Conservation (phyloP, 2,888 invertebrate genomes). For the Ochropacha duplaris region DNA sequence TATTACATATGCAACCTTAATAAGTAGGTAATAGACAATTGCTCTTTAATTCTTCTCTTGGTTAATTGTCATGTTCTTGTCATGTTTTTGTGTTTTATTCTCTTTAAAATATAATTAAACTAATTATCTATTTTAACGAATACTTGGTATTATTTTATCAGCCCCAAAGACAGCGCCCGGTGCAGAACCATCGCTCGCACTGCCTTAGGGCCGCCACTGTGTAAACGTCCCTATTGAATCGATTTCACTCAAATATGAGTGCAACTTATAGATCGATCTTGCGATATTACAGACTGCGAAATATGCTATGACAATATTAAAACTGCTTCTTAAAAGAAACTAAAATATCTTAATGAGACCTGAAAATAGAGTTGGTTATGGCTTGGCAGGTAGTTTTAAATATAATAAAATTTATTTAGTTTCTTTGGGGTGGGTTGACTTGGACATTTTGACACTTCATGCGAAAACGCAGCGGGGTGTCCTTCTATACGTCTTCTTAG, state of each 20-base stretch:
- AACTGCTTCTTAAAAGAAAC: conserved; percentile 1
- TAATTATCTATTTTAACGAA: too few relatives aligned
- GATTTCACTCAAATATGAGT: conserved; percentile 51
- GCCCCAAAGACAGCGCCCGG: too few relatives aligned
- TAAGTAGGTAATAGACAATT: too few relatives aligned
- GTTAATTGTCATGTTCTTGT: too few relatives aligned
- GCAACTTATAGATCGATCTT: conserved; percentile 60
- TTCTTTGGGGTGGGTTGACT: conserved; percentile 61
- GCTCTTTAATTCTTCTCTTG: too few relatives aligned
- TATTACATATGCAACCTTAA: too few relatives aligned
- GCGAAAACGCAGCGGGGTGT: conserved; percentile 74
- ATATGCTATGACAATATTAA: conserved; percentile 21
- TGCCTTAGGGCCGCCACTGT: too few relatives aligned
- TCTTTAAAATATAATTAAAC: too few relatives aligned
- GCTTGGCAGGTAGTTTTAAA: not conserved
- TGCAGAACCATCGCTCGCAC: too few relatives aligned
- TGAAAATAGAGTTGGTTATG: conserved; percentile 8
- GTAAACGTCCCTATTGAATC: conserved; percentile 63
- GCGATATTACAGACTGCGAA: conserved; percentile 61
- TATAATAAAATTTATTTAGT: conserved; percentile 26
- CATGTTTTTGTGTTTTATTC: too few relatives aligned
- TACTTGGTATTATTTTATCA: too few relatives aligned
- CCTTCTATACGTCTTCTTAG: conserved; percentile 70
- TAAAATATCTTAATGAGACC: conserved; percentile 11
- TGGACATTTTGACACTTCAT: conserved; percentile 80